phyloP scores from a whole-genome alignment of 2,888 invertebrate species.

The Aproaerema taeniolella region DNA sequence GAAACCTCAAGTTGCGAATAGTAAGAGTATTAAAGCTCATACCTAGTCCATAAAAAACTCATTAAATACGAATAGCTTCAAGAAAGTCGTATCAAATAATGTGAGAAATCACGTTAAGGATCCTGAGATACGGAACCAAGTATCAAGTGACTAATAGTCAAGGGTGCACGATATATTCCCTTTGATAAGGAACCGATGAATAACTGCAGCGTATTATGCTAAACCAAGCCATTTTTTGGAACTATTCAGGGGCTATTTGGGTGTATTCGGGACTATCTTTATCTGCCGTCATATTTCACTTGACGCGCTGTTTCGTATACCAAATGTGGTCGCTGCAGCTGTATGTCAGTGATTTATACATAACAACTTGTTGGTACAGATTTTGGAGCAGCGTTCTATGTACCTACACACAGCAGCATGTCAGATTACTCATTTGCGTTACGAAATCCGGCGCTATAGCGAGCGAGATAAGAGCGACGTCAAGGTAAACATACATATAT shows the following conservation, averaged over 20 bases:
- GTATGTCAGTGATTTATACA: constrained; percentile 27
- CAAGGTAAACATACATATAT: no score
- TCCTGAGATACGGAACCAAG: constrained; percentile 21
- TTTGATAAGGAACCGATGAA: constrained; percentile 61
- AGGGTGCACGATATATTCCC: constrained; percentile 48
- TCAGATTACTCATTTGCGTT: no score
- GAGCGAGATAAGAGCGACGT: no score
- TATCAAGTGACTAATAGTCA: constrained; percentile 44
- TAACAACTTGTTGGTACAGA: constrained; percentile 9
- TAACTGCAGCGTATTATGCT: constrained; percentile 58
- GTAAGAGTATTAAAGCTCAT: no score
- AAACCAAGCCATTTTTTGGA: constrained; percentile 56
- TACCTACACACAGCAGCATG: no score
- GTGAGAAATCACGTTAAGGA: no score
- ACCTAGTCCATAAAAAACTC: no score
- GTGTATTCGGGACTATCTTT: constrained; percentile 45
- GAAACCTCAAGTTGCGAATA: no score
- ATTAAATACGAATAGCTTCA: no score
- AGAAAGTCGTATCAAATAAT: no score
- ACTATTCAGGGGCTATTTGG: constrained; percentile 57
- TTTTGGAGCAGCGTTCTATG: no score
- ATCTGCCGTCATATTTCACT: constrained; percentile 56
- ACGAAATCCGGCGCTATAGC: no score
- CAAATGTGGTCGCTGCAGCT: constrained; percentile 19
- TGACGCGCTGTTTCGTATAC: constrained; percentile 33